Evolutionary conservation across 2,888 invertebrate species (phyloP), one percentile per base, ranked within the genome.

Genomic region (Tupiocoris notatus): DNA sequence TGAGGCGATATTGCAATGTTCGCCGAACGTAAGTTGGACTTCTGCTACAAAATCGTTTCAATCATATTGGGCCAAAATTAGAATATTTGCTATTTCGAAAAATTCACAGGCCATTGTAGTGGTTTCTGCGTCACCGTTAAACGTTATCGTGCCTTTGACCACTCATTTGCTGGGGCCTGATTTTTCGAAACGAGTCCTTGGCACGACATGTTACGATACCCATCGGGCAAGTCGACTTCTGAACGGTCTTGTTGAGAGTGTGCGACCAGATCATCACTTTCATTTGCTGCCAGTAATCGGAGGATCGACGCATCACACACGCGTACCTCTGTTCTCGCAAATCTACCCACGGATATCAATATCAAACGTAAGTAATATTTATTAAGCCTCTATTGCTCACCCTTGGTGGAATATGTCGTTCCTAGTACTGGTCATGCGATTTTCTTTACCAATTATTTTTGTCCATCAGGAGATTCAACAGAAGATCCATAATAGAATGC

Each of bases 251-350:
- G 63, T 79, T 7, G 23, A 54, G 1, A 18, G 23, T 22, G 17
- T n/a, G 17, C 24, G 17, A 3, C 39, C 3, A 12, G 12, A 3
- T 7, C 17, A 39, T 9, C 12, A 18, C 17, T 1, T 57, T 1
- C 73, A 61, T 18, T 21, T 78, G 17, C 62, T 93, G 12, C 94
- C 94, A 0, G 90, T 94, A 0, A 86, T 90, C 67, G 93, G 94
- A 25, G 95, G 95, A 0, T 90, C 91, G 83, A 89, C 90, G 22
- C 88, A 89, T 16, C 87, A 88, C 77, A 93, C 93, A 0, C 89
- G 91, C 79, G 87, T 95, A 20, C 94, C 94, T 0, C 84, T 95
- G 18, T 86, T 93, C 77, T 93, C 93, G 0, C 90, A 91, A 82
- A 86, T 88, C 1, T 87, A 85, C 77, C 93, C 91, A 0, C 22